Conservation (phyloP, 2,888 invertebrate genomes). For the Corbicula japonica region DNA sequence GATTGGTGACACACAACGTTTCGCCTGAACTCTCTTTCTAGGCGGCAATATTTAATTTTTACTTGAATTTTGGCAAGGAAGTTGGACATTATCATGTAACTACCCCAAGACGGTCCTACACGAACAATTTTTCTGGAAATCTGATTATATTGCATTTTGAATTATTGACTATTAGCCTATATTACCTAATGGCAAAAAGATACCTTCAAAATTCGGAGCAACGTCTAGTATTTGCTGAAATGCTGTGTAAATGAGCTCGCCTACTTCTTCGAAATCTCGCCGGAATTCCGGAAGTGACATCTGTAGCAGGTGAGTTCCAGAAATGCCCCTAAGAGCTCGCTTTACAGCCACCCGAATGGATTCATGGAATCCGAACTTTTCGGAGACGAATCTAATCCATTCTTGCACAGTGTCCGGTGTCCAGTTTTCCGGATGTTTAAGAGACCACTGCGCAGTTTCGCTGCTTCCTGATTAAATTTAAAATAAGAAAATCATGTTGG, state of each 20-base stretch:
- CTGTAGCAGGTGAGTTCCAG: slow-evolving; percentile 31
- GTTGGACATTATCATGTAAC: no score
- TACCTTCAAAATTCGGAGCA: slow-evolving; percentile 40
- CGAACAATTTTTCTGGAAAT: no score
- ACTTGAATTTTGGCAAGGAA: no score
- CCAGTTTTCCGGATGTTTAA: slow-evolving; percentile 57
- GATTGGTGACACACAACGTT: no score
- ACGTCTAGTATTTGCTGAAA: slow-evolving; percentile 51
- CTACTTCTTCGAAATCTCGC: slow-evolving; percentile 34
- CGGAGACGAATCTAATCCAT: slow-evolving; percentile 34
- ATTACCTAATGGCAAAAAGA: no score
- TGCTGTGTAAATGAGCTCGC: slow-evolving; percentile 46
- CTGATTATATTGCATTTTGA: no score
- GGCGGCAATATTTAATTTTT: no score
- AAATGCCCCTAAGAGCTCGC: slow-evolving; percentile 2
- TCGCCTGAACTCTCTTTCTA: no score
- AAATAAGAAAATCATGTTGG: no score
- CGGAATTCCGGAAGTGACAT: slow-evolving; percentile 46
- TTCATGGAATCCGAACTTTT: slow-evolving; percentile 36
- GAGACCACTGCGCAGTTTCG: slow-evolving; percentile 21
- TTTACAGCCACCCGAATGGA: slow-evolving; percentile 11
- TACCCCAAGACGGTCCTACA: no score
- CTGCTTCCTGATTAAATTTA: slow-evolving; percentile 9
- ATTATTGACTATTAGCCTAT: no score
- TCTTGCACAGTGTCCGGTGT: slow-evolving; percentile 38